phyloP scores from a whole-genome alignment of 2,113 vertebrate species.

The Alouatta palliata region DNA sequence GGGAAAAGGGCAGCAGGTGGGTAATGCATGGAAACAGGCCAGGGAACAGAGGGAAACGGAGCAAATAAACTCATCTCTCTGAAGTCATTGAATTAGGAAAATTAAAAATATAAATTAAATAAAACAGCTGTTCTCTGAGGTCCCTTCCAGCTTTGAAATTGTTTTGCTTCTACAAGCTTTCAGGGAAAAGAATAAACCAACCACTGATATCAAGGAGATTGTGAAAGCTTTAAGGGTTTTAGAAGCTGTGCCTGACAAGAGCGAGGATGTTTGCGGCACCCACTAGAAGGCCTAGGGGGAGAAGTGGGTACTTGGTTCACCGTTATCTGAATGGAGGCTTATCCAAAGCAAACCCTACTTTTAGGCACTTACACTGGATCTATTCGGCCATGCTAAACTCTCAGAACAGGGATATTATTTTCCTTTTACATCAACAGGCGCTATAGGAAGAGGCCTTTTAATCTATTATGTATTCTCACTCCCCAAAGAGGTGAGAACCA shows the following conservation, averaged over 20 bases:
- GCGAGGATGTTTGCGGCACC: background rate
- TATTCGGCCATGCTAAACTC: background rate
- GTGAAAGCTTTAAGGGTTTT: conserved; percentile 54
- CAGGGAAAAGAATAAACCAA: conserved; percentile 55
- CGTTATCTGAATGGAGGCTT: background rate
- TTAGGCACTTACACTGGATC: background rate
- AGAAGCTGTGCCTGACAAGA: conserved; percentile 9
- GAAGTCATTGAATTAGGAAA: conserved; percentile 45
- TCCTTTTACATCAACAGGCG: background rate
- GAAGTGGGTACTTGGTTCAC: background rate
- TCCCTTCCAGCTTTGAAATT: conserved; percentile 61
- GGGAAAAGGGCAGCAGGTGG: background rate
- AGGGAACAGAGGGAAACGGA: background rate
- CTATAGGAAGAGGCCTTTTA: background rate
- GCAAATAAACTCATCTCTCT: conserved; percentile 37
- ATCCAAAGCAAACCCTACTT: background rate
- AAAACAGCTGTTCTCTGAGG: conserved; percentile 53
- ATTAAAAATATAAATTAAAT: conserved; percentile 75
- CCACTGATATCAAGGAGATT: conserved; percentile 59
- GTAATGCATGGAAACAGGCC: background rate
- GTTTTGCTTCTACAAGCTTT: conserved; percentile 69
- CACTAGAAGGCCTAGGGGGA: background rate
- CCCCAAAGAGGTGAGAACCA: background rate
- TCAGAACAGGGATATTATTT: background rate
- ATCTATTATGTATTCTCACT: background rate